Base-by-base conservation (phyloP, 2,888 invertebrate genomes). In the Aspidapion aeneum region DNA sequence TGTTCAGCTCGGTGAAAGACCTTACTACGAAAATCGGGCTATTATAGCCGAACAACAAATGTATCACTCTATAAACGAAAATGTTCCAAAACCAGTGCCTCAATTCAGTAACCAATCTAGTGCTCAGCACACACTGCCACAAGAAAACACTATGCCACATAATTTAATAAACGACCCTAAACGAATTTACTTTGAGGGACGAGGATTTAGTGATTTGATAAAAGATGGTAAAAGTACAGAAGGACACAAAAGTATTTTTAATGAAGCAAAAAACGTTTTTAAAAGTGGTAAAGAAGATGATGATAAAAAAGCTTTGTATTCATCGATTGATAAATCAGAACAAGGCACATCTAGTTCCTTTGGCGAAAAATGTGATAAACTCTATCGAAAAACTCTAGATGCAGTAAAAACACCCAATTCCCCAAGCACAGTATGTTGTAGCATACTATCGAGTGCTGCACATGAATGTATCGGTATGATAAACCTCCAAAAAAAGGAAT, bases 381-480 rank as follows among this genome's bases (percentile, higher is more conserved):
- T 71, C 52, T 72, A 74, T 60, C 74, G 71, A 58, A 76, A 75
- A 68, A 62, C 70, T 16, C 70, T 73, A 55, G 74, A 72, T 55
- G 64, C 68, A n/a, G 69, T 68, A 16, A 79, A 79, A 67, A 73
- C 78, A 1, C 80, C 81, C 2, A 77, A 75, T 60, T 80, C 80
- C 17, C 80, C 81, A 1, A 80, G 79, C 67, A 80, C 81, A 2
- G 80, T 81, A 0, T 81, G 81, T 63, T 81, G 81, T 66, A 80
- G 81, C 63, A 80, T 81, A 48, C 67, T 81, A 18, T 79, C 80
- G 2, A 80, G 79, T 67, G 77, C 79, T 1, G 77, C 79, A 1
- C 77, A 78, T 55, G 81, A 82, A 62, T 82, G 82, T 69, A 81
- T 81, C 65, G 79, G 80, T 1, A 80, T 81, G 57, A 76, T 81